Percentiles rank a stretch among this genome's conserved stretches.
phyloP scores from a whole-genome alignment of 2,113 vertebrate species.

The Geothlypis trichas region DNA sequence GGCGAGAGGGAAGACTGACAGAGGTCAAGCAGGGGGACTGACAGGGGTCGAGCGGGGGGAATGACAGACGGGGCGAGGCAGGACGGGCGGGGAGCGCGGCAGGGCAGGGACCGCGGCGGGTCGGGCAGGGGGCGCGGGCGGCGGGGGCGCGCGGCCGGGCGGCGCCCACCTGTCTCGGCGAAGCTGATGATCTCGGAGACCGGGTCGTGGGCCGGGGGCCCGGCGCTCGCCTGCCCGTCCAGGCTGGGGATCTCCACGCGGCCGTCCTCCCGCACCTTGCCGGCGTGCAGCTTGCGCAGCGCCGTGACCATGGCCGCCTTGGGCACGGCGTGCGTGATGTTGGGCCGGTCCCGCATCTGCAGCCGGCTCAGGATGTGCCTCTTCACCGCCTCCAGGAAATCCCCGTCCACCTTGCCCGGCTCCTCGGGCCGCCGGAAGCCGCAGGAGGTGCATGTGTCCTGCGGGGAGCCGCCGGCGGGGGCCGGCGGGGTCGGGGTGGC shows the following conservation, averaged over 20 bases:
- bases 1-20: background rate
- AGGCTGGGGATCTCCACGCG: slow-evolving; percentile 93
- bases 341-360: slow-evolving; percentile 93
- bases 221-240: slow-evolving; percentile 87
- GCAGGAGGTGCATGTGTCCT: slow-evolving; percentile 90
- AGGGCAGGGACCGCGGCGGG: background rate
- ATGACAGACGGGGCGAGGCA: background rate
- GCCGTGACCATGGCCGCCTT: slow-evolving; percentile 96
- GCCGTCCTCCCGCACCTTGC: slow-evolving; percentile 92
- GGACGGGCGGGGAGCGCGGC: background rate
- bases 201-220: slow-evolving; percentile 83
- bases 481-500: slow-evolving; percentile 72
- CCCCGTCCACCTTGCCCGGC: slow-evolving; percentile 83
- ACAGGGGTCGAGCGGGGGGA: background rate
- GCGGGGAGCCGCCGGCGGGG: slow-evolving; percentile 70
- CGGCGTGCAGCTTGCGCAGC: slow-evolving; percentile 92
- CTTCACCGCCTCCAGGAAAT: slow-evolving; percentile 95
- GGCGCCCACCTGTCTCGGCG: slow-evolving; percentile 89
- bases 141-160: background rate
- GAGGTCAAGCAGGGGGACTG: background rate
- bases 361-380: slow-evolving; percentile 92
- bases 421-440: slow-evolving; percentile 85
- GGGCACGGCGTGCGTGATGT: slow-evolving; percentile 96
- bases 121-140: background rate
- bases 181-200: slow-evolving; percentile 97